phyloP scores from a whole-genome alignment of 2,797 vertebrate genomes.

The Anolis apletophallus region DNA sequence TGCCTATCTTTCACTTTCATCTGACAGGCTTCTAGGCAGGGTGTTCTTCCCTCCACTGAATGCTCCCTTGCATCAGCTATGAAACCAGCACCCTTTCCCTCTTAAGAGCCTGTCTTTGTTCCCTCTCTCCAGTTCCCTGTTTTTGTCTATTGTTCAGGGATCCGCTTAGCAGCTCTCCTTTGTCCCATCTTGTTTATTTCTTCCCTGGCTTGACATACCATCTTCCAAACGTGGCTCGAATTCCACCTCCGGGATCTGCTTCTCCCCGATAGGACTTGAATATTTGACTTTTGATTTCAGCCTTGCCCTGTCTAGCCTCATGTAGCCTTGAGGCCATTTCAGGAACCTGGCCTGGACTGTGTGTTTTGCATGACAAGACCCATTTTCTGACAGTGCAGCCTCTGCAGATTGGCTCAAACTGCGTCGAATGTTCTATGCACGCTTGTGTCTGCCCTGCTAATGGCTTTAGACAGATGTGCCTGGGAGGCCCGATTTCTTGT shows the following conservation, averaged over 20 bases:
- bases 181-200: background rate
- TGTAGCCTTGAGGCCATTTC: background rate
- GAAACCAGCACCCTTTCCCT: background rate
- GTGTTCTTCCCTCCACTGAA: background rate
- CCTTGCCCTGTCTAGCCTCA: background rate
- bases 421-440: background rate
- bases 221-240: background rate
- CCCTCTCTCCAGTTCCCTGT: background rate
- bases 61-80: background rate
- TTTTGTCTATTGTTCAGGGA: background rate
- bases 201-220: background rate
- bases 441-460: background rate
- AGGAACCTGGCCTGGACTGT: background rate
- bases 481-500: background rate
- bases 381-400: fast-evolving
- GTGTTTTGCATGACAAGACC: background rate
- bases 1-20: background rate
- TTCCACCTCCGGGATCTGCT: background rate
- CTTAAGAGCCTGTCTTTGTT: background rate
- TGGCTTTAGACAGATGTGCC: background rate
- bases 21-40: background rate
- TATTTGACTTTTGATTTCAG: constrained; percentile 16
- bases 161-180: background rate
- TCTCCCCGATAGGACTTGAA: background rate
- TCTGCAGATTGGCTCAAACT: constrained; percentile 11